Conservation (phyloP, 2,113 vertebrate species). For the Scartelaos histophorus region DNA sequence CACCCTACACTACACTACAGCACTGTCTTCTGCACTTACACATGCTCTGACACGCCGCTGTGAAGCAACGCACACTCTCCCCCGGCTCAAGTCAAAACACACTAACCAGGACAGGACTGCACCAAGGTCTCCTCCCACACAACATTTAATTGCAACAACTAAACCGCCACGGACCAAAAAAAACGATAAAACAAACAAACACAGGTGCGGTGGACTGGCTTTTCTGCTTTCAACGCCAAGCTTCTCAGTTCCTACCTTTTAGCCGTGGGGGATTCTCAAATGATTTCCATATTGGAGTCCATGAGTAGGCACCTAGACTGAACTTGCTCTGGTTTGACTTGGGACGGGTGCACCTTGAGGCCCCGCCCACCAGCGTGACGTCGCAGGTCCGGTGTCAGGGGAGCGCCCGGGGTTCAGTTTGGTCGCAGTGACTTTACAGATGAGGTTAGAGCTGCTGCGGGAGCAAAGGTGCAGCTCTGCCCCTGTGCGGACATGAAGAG, state of each 20-base stretch:
- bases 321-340: conserved; percentile 34
- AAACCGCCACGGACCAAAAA: not conserved
- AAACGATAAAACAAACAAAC: conserved; percentile 20
- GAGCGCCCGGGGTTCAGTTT: not conserved
- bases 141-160: not conserved
- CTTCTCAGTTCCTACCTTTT: conserved; percentile 66
- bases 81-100: conserved; percentile 50
- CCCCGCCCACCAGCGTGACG: conserved; percentile 67
- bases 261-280: conserved; percentile 39
- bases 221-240: conserved; percentile 45
- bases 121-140: not conserved
- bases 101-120: conserved; percentile 19
- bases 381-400: conserved; percentile 48
- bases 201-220: conserved; percentile 58
- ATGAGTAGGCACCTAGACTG: conserved; percentile 41
- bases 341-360: conserved; percentile 63
- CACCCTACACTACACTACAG: conserved; percentile 10
- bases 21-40: conserved; percentile 27
- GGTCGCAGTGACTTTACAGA: conserved; percentile 21
- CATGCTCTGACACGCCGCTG: conserved; percentile 60
- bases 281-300: conserved; percentile 50
- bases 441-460: conserved; percentile 23
- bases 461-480: conserved; percentile 71
- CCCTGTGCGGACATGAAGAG: conserved; percentile 59
- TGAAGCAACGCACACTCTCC: conserved; percentile 37